Conservation (phyloP, 2,888 invertebrate genomes). For the Odontocolon sp. region DNA sequence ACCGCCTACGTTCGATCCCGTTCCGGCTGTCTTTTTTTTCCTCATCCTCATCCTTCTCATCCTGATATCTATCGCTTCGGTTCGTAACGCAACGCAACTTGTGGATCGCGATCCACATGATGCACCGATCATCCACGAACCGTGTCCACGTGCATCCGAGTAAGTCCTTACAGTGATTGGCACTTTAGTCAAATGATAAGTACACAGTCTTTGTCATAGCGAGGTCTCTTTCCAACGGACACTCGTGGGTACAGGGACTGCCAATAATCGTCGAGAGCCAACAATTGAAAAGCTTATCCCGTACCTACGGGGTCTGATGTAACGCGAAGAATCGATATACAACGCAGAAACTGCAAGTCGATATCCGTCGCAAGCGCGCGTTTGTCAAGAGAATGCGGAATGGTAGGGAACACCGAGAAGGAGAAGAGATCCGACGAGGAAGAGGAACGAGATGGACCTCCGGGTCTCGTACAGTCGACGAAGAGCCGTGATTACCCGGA, state of each 20-base stretch:
- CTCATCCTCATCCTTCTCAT: slow-evolving; percentile 8
- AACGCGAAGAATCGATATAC: slow-evolving; percentile 25
- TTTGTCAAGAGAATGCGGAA: slow-evolving; percentile 50
- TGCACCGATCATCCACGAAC: slow-evolving; percentile 45
- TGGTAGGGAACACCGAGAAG: slow-evolving; percentile 34
- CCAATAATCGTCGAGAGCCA: too few relatives aligned
- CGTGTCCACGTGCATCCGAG: slow-evolving; percentile 24
- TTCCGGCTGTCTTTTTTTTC: slow-evolving; percentile 16
- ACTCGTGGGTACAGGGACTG: too few relatives aligned
- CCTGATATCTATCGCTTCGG: slow-evolving; percentile 18
- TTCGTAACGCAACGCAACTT: slow-evolving; percentile 18
- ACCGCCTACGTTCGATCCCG: slow-evolving; percentile 38
- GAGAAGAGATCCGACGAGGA: slow-evolving; percentile 29
- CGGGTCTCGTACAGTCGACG: slow-evolving; percentile 28
- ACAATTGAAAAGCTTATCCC: too few relatives aligned
- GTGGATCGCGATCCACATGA: slow-evolving; percentile 26
- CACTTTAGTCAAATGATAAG: background rate
- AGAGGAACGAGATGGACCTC: slow-evolving; percentile 53
- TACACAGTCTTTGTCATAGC: too few relatives aligned
- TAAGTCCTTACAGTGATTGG: background rate
- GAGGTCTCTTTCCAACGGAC: too few relatives aligned
- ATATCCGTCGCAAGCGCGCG: slow-evolving; percentile 15
- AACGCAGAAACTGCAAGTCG: slow-evolving; percentile 26
- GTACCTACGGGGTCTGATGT: background rate
- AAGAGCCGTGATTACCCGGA: slow-evolving; percentile 51